Evolutionary conservation across 2,113 vertebrate species (phyloP).

Genomic region (Laticauda colubrina): DNA sequence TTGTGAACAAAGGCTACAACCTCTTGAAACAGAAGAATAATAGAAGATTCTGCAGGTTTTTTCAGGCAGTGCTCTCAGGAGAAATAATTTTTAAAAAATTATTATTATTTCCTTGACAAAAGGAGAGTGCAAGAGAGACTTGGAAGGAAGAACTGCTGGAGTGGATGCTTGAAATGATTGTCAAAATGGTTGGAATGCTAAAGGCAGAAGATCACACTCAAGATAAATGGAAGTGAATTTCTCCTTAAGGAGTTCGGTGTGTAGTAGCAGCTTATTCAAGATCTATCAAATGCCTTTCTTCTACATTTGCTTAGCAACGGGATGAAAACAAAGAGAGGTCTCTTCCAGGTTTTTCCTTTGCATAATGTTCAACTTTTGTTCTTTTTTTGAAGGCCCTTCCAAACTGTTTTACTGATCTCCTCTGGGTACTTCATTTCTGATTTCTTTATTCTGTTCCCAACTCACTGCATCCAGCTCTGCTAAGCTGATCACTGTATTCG

Average conservation of each 20-base stretch:
- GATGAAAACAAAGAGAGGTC: neutral
- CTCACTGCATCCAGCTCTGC: neutral
- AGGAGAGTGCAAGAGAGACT: neutral
- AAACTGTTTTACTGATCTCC: neutral
- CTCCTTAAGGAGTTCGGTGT: neutral
- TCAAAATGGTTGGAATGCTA: neutral
- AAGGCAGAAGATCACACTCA: neutral
- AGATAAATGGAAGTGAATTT: neutral
- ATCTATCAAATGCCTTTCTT: neutral
- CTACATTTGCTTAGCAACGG: neutral
- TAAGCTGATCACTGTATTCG: neutral
- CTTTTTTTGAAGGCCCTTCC: neutral
- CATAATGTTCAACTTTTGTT: neutral
- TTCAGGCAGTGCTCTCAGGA: neutral
- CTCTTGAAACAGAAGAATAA: neutral
- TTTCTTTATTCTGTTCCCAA: neutral
- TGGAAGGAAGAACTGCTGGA: neutral
- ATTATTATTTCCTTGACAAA: neutral
- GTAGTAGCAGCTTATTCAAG: neutral
- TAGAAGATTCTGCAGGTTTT: neutral
- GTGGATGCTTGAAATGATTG: neutral
- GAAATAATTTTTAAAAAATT: too few relatives aligned
- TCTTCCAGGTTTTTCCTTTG: neutral
- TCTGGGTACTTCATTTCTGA: neutral
- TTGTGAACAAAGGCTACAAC: neutral